Percentiles rank a stretch among this genome's conserved stretches.
phyloP scores from a whole-genome alignment of 1,140 invertebrate species.

The Lethrus apterus region DNA sequence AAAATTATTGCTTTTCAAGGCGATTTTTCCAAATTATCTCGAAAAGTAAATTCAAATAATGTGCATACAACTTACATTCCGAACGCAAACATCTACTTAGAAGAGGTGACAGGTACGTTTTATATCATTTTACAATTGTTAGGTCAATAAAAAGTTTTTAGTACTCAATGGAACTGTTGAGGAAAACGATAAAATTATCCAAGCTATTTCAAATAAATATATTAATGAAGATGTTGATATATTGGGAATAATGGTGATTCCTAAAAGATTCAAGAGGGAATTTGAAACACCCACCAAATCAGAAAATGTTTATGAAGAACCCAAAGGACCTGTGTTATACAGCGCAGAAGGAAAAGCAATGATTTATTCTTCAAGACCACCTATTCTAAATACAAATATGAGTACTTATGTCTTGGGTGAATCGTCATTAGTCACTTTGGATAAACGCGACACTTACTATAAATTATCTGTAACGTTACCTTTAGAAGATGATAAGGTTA shows the following conservation, averaged over 20 bases:
- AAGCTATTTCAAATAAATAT: background rate
- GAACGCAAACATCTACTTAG: conserved; percentile 1
- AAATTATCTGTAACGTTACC: conserved; percentile 16
- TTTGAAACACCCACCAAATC: background rate
- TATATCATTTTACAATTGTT: background rate
- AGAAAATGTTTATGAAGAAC: background rate
- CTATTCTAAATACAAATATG: conserved; percentile 25
- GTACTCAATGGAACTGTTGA: conserved; percentile 4
- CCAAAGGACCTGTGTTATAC: background rate
- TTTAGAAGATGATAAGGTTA: conserved; percentile 27
- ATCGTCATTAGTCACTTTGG: conserved; percentile 16
- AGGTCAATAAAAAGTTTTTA: background rate
- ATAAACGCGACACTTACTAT: conserved; percentile 19
- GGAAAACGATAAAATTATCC: background rate
- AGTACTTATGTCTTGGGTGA: conserved; percentile 20
- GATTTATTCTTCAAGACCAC: conserved; percentile 30
- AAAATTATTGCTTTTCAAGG: conserved; percentile 1
- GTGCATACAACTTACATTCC: background rate
- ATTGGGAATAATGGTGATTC: conserved; percentile 1
- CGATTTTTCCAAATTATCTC: background rate
- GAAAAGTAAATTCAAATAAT: conserved; percentile 1
- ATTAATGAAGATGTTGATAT: conserved; percentile 4
- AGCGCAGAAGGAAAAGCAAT: conserved; percentile 20
- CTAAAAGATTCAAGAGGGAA: conserved; percentile 16
- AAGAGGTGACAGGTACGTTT: background rate